Conservation (phyloP, 2,113 vertebrate species). For the human region GRCh38 chr6:116577001-116577500, state of each 20-base stretch:
- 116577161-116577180: not conserved
- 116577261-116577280: not conserved
- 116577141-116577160: not conserved
- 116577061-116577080: not conserved
- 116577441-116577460: not conserved
- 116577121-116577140: not conserved
- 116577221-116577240: not conserved
- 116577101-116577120: not conserved
- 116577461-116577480: not conserved
- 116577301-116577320: not conserved
- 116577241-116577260: not conserved
- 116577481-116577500: not conserved
- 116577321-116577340: not conserved
- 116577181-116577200: not conserved
- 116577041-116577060: not conserved
- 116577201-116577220: not conserved
- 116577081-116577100: not conserved
- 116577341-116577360: not conserved
- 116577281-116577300: not conserved
- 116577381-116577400: not conserved
- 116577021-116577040: not conserved
- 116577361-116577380: not conserved
- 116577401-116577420: not conserved
- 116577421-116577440: not conserved
- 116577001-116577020: not conserved